phyloP scores from a whole-genome alignment of 2,888 invertebrate species.

The Drosophila pseudotakahashii region DNA sequence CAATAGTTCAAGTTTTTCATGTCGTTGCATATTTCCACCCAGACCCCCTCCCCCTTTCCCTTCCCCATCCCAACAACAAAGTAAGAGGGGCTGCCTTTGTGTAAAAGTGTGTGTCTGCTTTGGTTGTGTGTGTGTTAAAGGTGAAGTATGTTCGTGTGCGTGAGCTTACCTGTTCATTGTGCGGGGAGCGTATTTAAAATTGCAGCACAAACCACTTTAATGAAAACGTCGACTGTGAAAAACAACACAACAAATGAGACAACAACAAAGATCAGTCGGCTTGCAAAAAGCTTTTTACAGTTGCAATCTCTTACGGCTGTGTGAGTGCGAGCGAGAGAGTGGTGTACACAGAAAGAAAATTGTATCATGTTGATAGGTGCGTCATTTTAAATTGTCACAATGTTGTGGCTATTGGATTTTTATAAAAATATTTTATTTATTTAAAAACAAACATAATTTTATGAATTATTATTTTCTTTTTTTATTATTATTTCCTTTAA shows the following conservation, averaged over 20 bases:
- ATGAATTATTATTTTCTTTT: too few species aligned
- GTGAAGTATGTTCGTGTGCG: constrained; percentile 43
- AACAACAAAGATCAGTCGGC: constrained; percentile 45
- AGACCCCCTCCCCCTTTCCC: not conserved
- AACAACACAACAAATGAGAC: constrained; percentile 33
- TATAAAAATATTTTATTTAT: too few species aligned
- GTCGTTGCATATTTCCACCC: constrained; percentile 65
- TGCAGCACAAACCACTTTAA: constrained; percentile 76
- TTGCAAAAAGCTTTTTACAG: constrained; percentile 59
- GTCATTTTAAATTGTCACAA: too few species aligned
- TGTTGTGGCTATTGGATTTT: too few species aligned
- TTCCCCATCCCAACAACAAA: constrained; percentile 43
- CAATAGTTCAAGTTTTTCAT: constrained; percentile 79
- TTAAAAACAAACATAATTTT: too few species aligned
- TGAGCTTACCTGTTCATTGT: constrained; percentile 79
- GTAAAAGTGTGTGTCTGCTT: constrained; percentile 20
- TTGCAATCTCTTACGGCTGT: constrained; percentile 33
- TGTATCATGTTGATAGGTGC: too few species aligned
- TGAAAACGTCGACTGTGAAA: constrained; percentile 61
- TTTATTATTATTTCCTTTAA: too few species aligned
- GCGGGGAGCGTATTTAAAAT: constrained; percentile 70
- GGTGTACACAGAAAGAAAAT: constrained; percentile 2
- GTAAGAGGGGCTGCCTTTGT: constrained; percentile 50
- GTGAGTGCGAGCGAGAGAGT: constrained; percentile 45
- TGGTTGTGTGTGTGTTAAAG: constrained; percentile 16